Base-by-base conservation (phyloP, 37 sponge, comb jelly and placozoan genomes). In the Chondrosia reniformis region DNA sequence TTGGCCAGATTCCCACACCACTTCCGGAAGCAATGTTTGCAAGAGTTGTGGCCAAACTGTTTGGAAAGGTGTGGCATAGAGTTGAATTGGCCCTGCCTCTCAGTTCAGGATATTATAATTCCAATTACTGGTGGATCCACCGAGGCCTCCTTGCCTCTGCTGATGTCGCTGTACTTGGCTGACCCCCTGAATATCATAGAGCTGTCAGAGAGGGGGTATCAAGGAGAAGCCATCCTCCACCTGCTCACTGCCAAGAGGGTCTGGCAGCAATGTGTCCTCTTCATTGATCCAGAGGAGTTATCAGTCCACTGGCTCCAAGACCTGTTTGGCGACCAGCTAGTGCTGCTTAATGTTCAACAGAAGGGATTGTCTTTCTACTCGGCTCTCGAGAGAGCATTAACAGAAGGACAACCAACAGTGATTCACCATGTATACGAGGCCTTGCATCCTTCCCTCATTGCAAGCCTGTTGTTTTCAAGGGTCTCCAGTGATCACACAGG, bases 1-100 rank as follows among this genome's bases (percentile, higher is more conserved):
- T 74, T 91, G n/a, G 69, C 65, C 44, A 46, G 76, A 7, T 39
- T 76, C 25, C 57, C 83, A 15, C 84, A 76, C 15, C 71, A 86
- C 54, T 37, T 42, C 6, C 66, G 75, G 55, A 32, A 78, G 45
- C 43, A 45, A 17, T 33, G 43, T 25, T 44, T 69, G 41, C 72
- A 69, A 25, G n/a, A 69, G 7, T 21, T 36, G 37, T 69, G 72
- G 72, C 72, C 72, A 2, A 0, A 19, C n/a, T 69, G 72, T 40
- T 44, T 69, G 24, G 5, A 24, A 25, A 34, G 37, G 22, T 69
- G 72, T 69, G 72, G 72, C 3, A 25, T 69, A 2, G 37, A 69
- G 42, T 24, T 69, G 72, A 36, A 30, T 25, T 69, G 38, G 72
- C 72, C 72, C 40, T n/a, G 42, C 2, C 15, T 69, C 36, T 3